Evolutionary conservation across 2,888 invertebrate genomes (phyloP).

Genomic region (Nebria brevicollis): DNA sequence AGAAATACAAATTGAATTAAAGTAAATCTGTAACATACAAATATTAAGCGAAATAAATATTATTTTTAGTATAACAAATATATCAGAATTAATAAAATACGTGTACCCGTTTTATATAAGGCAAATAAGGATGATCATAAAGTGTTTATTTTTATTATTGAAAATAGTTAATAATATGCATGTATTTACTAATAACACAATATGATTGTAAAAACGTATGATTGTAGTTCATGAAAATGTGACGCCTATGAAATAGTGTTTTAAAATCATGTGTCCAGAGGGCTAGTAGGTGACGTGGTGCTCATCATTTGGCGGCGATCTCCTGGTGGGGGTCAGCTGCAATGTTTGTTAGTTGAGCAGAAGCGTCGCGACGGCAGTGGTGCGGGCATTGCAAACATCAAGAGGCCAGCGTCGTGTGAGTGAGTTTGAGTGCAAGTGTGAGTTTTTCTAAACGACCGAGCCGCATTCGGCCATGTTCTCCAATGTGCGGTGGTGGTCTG

Average conservation of each 20-base stretch:
- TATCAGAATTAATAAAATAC: no score
- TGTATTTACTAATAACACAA: no score
- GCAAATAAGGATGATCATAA: no score
- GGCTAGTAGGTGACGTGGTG: not conserved
- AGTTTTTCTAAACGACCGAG: conserved; percentile 48
- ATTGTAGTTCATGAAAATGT: not conserved
- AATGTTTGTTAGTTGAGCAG: not conserved
- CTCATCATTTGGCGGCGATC: not conserved
- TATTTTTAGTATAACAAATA: no score
- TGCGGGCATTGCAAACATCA: conserved; percentile 17
- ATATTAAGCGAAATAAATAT: no score
- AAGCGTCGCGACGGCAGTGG: conserved; percentile 33
- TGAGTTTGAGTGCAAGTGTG: conserved; percentile 20
- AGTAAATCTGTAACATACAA: no score
- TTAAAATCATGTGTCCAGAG: not conserved
- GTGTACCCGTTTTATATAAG: no score
- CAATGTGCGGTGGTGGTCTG: conserved; percentile 45
- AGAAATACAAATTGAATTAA: no score
- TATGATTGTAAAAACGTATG: no score
- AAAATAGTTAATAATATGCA: no score
- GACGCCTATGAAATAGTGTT: not conserved
- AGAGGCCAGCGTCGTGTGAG: conserved; percentile 34
- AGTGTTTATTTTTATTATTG: no score
- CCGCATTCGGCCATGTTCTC: conserved; percentile 62
- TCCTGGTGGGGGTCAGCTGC: not conserved